Base-by-base conservation (phyloP, 2,797 vertebrate species). In the Momotus momota region DNA sequence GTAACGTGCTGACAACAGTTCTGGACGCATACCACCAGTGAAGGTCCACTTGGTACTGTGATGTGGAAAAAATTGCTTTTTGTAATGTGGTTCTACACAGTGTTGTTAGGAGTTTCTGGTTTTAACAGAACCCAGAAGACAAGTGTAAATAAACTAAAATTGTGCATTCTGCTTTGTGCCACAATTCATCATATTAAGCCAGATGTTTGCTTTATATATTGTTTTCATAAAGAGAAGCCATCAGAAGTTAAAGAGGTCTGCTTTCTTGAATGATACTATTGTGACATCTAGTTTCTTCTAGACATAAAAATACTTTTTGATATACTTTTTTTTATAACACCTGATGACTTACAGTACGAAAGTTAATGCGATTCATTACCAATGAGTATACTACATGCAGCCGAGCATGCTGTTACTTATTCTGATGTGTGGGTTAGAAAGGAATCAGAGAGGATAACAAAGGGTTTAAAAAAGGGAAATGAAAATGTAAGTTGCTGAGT, bases 391-490 rank as follows among this genome's bases (percentile, higher is more conserved):
- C 74, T 81, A 40, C 8, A 7, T 75, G 66, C 80, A 83, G 72
- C 60, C 88, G 75, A 86, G 73, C 29, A 4, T 90, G 62, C 49
- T 40, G 25, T 82, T 93, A 41, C 67, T 90, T 85, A 75, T 8
- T 91, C n/a, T 72, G 46, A 43, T 0, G n/a, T 21, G 26, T 90
- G 75, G 18, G 69, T 83, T 91, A 81, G 82, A 90, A 78, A 74
- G 85, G 61, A 69, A 81, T 90, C 78, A 81, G 40, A 45, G 79
- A 67, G 35, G 51, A 71, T 89, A 81, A 81, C 21, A 31, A 78
- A 80, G 22, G 55, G 29, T 67, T 94, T 93, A 58, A 88, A 80
- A 81, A 65, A 79, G 70, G 52, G 41, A 83, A 93, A 78, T 70
- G 48, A 73, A 77, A 58, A 40, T 2, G 0, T 15, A 54, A 75